Evolutionary conservation across 2,888 invertebrate species (phyloP), one percentile per base, ranked within the genome.

Genomic region (Drosophila cognata): DNA sequence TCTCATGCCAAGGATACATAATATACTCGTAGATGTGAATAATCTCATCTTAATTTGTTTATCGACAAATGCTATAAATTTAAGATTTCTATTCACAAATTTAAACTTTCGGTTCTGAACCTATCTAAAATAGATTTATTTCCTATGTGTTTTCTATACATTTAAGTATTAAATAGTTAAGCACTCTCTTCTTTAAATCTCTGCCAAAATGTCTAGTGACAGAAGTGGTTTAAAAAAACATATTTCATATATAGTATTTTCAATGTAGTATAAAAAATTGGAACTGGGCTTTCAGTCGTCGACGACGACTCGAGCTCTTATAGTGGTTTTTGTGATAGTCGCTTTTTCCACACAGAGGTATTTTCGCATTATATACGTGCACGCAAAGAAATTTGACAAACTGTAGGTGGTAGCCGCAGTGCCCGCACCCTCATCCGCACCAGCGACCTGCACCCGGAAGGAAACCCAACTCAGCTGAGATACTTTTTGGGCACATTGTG

Each of bases 331-430:
- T 62, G 52, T 53, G 71, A 28, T 55, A 57, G 55, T 33, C 52
- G 38, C 51, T 48, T 57, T 36, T 63, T 29, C 59, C 60, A 21
- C 69, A 56, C 55, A 29, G 33, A 64, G 67, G 58, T 70, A 77
- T 65, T 81, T 81, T 68, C 81, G 74, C 74, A 81, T 72, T 61
- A 71, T 84, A 81, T 69, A 73, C 78, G 41, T 46, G 66, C 84
- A 67, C 66, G 77, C 72, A 73, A 82, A 73, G 83, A 80, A 85
- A 82, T 80, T 82, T 82, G 82, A 82, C 75, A 84, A 84, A 84
- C 73, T 84, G 84, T 71, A 52, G 69, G 65, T 67, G 62, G 59
- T 61, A 29, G 36, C 59, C 68, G 50, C 58, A 62, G 60, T 62
- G 58, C 41, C 50, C 29, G 28, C 53, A 61, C 33, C 59, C 56